Percentiles rank a stretch among this genome's conserved stretches.
Conservation (phyloP, 2,888 invertebrate species). For the Drosophila greeni region DNA sequence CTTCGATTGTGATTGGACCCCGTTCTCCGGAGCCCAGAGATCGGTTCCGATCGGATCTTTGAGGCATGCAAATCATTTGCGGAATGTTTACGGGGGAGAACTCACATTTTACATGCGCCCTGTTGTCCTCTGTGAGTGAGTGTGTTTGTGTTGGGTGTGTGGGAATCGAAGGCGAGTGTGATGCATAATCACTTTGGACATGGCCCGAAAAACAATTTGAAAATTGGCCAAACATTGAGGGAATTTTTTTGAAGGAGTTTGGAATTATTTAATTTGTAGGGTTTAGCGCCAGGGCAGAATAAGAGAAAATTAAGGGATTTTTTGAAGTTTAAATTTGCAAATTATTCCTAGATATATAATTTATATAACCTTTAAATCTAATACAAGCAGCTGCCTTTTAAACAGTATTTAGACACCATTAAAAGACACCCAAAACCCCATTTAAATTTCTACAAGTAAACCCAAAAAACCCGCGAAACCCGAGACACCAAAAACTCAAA, state of each 20-base stretch:
- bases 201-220: constrained; percentile 31
- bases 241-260: background rate
- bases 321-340: background rate
- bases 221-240: constrained; percentile 47
- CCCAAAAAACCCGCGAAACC: background rate
- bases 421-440: background rate
- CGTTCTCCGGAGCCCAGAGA: constrained; percentile 43
- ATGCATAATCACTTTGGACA: constrained; percentile 51
- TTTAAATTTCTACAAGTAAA: background rate
- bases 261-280: background rate
- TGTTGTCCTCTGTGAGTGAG: constrained; percentile 33
- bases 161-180: constrained; percentile 39
- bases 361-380: background rate
- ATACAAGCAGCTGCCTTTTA: background rate
- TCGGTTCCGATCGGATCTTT: constrained; percentile 34
- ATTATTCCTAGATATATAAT: background rate
- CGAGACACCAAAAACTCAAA: background rate
- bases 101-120: constrained; percentile 56
- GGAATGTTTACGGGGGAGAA: constrained; percentile 54
- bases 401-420: background rate
- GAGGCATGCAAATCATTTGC: constrained; percentile 67
- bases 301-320: background rate
- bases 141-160: constrained; percentile 20
- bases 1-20: constrained; percentile 68
- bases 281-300: constrained; percentile 12